Conservation (phyloP, 1,140 invertebrate species). For the Araneus ventricosus region DNA sequence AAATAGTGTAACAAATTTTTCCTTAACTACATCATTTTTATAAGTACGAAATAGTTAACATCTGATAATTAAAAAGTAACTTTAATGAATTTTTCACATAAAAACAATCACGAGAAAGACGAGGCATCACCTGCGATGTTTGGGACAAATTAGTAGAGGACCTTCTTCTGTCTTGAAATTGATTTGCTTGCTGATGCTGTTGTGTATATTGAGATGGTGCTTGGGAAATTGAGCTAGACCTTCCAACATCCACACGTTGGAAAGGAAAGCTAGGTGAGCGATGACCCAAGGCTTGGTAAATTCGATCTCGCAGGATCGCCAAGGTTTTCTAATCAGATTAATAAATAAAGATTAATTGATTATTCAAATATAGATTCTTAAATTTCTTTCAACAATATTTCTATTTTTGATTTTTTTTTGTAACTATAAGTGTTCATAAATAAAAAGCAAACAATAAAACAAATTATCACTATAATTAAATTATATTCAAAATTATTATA, state of each 20-base stretch:
- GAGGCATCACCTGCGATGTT: slow-evolving; percentile 17
- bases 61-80: too few species aligned
- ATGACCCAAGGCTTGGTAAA: slow-evolving; percentile 71
- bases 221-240: slow-evolving; percentile 52
- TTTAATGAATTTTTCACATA: background rate
- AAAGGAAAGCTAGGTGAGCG: slow-evolving; percentile 67
- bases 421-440: too few species aligned
- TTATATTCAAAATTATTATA: too few species aligned
- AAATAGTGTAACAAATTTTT: too few species aligned
- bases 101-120: too few species aligned
- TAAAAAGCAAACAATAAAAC: too few species aligned
- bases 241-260: slow-evolving; percentile 53
- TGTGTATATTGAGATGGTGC: background rate
- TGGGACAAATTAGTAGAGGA: background rate
- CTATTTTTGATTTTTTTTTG: too few species aligned
- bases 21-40: too few species aligned
- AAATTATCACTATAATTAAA: too few species aligned
- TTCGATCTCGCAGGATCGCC: slow-evolving; percentile 66
- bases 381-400: too few species aligned
- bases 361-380: background rate
- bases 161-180: background rate
- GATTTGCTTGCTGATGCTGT: slow-evolving; percentile 3
- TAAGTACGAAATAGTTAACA: too few species aligned
- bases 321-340: slow-evolving; percentile 60
- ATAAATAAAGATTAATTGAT: background rate